phyloP scores from a whole-genome alignment of 2,797 vertebrate genomes.

The Sciurus carolinensis region DNA sequence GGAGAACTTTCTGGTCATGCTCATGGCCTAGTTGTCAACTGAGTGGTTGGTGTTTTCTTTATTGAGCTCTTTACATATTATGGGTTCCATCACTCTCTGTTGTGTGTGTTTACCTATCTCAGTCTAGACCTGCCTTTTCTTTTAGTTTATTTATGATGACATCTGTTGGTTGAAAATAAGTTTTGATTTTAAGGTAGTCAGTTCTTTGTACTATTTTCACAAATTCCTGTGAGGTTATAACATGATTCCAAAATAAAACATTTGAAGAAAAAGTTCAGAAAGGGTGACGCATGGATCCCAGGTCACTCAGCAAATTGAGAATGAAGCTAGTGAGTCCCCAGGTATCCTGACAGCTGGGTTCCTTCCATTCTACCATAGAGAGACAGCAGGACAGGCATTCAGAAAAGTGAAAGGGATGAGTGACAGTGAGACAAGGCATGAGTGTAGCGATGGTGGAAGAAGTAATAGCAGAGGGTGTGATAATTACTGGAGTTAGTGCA shows the following conservation, averaged over 20 bases:
- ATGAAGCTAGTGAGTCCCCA: neutral
- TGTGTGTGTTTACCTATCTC: neutral
- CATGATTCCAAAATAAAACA: neutral
- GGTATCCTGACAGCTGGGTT: no score
- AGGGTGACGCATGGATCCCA: neutral
- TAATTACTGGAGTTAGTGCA: accelerated
- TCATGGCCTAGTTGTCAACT: neutral
- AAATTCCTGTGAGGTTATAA: neutral
- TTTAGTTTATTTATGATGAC: neutral
- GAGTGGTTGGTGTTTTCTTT: neutral
- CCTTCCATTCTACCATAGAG: neutral
- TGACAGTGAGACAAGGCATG: accelerated
- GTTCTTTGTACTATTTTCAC: neutral
- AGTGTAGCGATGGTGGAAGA: accelerated
- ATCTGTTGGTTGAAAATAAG: neutral
- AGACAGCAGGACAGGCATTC: no score
- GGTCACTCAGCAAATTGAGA: neutral
- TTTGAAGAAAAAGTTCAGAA: neutral
- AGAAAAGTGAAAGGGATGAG: neutral
- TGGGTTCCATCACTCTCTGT: neutral
- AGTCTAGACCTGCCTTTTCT: neutral
- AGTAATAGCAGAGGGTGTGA: accelerated
- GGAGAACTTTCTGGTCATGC: neutral
- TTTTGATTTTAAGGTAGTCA: neutral
- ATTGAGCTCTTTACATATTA: constrained; percentile 45